A percentile compares a stretch with the other conserved stretches of the same genome.
Evolutionary conservation across 1,140 invertebrate genomes (phyloP).

Genomic region (Cecropterus lyciades): DNA sequence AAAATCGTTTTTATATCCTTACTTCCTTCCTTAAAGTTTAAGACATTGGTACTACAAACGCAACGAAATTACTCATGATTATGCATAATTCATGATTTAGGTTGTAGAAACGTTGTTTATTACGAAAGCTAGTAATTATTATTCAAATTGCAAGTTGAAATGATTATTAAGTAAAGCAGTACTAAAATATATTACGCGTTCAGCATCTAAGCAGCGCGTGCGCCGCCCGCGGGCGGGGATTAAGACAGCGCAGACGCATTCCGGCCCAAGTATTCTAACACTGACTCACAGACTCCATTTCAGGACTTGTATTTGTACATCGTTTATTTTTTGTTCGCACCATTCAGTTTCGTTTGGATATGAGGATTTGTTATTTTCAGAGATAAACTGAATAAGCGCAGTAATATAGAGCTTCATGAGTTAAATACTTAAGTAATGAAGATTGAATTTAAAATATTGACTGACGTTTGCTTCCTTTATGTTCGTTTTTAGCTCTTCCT

Average conservation of each 20-base stretch:
- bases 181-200: constrained; percentile 44
- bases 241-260: constrained; percentile 52
- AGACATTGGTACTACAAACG: background rate
- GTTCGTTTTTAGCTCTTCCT: no score
- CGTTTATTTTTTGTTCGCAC: constrained; percentile 31
- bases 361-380: constrained; percentile 1
- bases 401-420: no score
- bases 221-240: constrained; percentile 43
- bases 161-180: constrained; percentile 61
- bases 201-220: constrained; percentile 38
- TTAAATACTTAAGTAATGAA: no score
- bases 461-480: no score
- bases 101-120: constrained; percentile 33
- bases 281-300: constrained; percentile 51
- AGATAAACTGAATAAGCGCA: no score
- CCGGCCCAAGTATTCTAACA: constrained; percentile 42
- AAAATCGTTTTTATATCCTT: no score
- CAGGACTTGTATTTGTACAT: constrained; percentile 36
- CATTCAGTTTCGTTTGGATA: constrained; percentile 4
- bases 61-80: background rate
- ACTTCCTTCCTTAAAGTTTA: background rate
- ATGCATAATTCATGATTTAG: constrained; percentile 44
- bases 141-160: constrained; percentile 58
- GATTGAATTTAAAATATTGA: no score
- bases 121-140: constrained; percentile 50